Evolutionary conservation across 2,797 vertebrate species (phyloP), one percentile per base, ranked within the genome.

Genomic region (Catamblyrhynchus diadema): DNA sequence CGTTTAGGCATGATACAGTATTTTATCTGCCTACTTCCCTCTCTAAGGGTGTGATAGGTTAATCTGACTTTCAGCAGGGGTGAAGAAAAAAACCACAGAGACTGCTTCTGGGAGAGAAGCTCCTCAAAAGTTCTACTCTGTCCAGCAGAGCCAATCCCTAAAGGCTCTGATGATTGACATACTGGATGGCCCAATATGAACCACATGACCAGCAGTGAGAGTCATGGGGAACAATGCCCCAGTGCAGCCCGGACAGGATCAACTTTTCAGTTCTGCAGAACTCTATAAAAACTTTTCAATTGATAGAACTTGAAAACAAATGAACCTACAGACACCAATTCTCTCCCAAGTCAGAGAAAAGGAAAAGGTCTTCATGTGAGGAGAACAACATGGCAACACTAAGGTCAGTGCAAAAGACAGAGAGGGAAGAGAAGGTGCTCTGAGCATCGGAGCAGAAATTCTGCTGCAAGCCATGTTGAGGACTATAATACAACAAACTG

Each of bases 221-320:
- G 51, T 33, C n/a, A 45, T 6, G 53, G n/a, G 3, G 3, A 73
- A 37, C 53, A 73, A 30, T 11, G 30, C 42, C 53, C 12, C 42
- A 47, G 27, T 19, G n/a, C 1, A 0, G 25, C 12, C n/a, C 1
- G 1, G 9, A n/a, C 2, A 2, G 72, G 35, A 60, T 6, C 17
- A 27, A n/a, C 22, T 13, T 25, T 39, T 27, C 35, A 48, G 27
- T 1, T 3, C 35, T 60, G 56, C 33, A 39, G 33, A 74, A 27
- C 44, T n/a, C 35, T 21, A 15, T 16, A n/a, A 60, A 60, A 60
- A 48, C 8, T 48, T 74, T 39, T 25, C 33, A 39, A 20, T 3
- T 60, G 33, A 12, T 3, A n/a, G 33, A 39, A 48, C 13, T 48
- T 48, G 14, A 60, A 28, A 48, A 48, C 13, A 48, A 48, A 74